A percentile compares a stretch with the other conserved stretches of the same genome.
Conservation (phyloP, 1,140 invertebrate species). For the Colletes latitarsis region DNA sequence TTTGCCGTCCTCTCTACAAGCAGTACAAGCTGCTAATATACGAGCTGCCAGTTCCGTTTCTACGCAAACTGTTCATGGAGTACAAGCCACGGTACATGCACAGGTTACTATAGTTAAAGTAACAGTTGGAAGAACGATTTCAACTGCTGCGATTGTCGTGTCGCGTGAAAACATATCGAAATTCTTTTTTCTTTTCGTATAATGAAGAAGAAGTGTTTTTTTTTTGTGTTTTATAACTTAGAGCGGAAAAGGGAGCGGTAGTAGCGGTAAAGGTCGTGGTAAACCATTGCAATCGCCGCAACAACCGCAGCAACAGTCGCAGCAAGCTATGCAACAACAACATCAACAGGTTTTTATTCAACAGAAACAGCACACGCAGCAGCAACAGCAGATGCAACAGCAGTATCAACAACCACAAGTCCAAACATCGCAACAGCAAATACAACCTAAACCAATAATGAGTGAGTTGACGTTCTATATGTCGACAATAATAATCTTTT, state of each 20-base stretch:
- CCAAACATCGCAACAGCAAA: constrained; percentile 79
- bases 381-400: constrained; percentile 75
- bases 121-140: constrained; percentile 11
- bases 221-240: constrained; percentile 59
- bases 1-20: constrained; percentile 83
- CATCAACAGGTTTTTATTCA: constrained; percentile 77
- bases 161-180: constrained; percentile 2
- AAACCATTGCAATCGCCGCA: constrained; percentile 81
- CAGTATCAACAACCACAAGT: constrained; percentile 78
- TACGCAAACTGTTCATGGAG: constrained; percentile 87
- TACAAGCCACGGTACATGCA: constrained; percentile 82
- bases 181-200: not conserved
- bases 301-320: constrained; percentile 77
- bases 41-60: constrained; percentile 89
- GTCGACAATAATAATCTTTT: not conserved
- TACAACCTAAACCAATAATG: constrained; percentile 83
- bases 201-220: constrained; percentile 16
- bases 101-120: constrained; percentile 66
- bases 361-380: constrained; percentile 77
- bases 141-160: not conserved
- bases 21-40: constrained; percentile 82
- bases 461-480: constrained; percentile 70
- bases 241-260: constrained; percentile 77
- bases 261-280: constrained; percentile 78
- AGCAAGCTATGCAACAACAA: constrained; percentile 74